Conservation (phyloP, 1,140 invertebrate species). For the Saccostrea glomerata region DNA sequence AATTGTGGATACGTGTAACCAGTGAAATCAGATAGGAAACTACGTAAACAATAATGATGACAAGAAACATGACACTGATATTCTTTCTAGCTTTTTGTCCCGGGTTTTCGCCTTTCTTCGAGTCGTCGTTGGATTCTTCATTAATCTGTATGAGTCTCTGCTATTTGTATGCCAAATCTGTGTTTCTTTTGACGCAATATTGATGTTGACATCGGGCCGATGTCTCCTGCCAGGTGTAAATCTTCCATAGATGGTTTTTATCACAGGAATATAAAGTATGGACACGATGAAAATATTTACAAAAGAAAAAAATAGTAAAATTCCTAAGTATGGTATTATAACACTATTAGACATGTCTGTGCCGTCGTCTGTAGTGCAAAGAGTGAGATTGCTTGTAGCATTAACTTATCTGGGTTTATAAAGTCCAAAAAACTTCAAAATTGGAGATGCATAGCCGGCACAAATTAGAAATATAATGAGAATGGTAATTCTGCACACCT, state of each 20-base stretch:
- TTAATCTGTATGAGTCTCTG: background rate
- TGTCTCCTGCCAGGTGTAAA: background rate
- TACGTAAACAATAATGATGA: conserved; percentile 17
- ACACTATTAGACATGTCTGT: background rate
- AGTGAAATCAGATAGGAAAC: conserved; percentile 27
- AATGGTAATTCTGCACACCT: background rate
- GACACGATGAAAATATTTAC: background rate
- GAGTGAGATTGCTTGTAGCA: background rate
- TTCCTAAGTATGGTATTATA: background rate
- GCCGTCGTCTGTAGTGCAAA: background rate
- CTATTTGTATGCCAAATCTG: background rate
- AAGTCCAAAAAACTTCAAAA: background rate
- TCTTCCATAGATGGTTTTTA: background rate
- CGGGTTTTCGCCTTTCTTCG: background rate
- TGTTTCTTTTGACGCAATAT: background rate
- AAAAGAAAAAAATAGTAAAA: background rate
- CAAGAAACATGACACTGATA: conserved; percentile 5
- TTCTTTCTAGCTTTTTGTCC: background rate
- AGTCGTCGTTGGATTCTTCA: background rate
- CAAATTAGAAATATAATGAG: background rate
- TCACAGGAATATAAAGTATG: background rate
- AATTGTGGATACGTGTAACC: background rate
- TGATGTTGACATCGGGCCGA: background rate
- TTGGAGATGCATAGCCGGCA: background rate
- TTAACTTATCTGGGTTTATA: background rate